Base-by-base conservation (phyloP, 2,888 invertebrate genomes). In the Andrena fulva region DNA sequence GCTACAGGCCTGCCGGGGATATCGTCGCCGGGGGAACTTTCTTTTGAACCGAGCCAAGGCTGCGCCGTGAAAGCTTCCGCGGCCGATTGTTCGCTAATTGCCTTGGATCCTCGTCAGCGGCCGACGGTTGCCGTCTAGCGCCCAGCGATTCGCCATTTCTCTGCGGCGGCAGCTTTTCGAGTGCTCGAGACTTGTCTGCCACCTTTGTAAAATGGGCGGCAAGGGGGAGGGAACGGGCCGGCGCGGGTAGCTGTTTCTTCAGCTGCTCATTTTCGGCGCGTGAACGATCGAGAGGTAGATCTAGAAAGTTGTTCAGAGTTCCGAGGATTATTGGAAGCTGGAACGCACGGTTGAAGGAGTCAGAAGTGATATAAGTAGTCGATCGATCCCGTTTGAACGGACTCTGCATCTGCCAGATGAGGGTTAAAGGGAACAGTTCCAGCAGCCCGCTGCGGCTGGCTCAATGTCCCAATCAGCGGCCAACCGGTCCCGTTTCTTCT, bases 401-500 rank as follows among this genome's bases (percentile, higher is more conserved):
- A 20, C 20, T 20, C n/a, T 52, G 52, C n/a, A 52, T 20, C 52
- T 52, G 52, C 52, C 52, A 52, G 52, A 52, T 20, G n/a, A 52
- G 56, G 24, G 10, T 56, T 20, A 56, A 56, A 10, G 24, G 56
- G 24, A 56, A 56, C 10, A 10, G 20, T 24, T 8, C 64, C 12
- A 35, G n/a, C 6, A 67, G 81, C 62, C 77, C 54, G 24, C 70
- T 33, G 67, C 80, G 67, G 48, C 63, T 80, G 69, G 73, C 74
- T 82, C 82, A 82, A 77, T 82, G 60, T 77, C 77, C 80, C 82
- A 82, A 77, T 84, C 81, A 83, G 56, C 77, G 70, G 8, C 29
- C 71, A 78, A 66, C 83, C 72, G 73, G 83, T 73, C 71, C 33
- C 62, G 66, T 56, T 68, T 67, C 70, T 77, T 67, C 72, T 59